Evolutionary conservation across 2,888 invertebrate genomes (phyloP).

Genomic region (Hoplodrina blanda): DNA sequence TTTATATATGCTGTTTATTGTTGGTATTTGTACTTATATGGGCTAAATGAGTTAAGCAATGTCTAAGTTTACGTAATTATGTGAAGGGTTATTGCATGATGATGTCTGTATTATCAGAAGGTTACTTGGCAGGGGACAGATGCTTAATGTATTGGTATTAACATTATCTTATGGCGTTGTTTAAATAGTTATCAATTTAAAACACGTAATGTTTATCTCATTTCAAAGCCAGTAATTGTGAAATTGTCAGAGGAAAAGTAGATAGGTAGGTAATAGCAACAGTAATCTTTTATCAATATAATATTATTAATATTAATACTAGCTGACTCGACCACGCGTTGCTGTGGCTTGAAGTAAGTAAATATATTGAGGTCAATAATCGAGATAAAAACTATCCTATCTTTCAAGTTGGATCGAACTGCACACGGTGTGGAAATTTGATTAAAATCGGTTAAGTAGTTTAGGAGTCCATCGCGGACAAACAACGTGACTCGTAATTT

Average conservation of each 20-base stretch:
- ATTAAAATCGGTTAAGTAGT: too few relatives aligned
- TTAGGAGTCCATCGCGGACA: too few relatives aligned
- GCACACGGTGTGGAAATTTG: too few relatives aligned
- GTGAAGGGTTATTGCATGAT: constrained; percentile 17
- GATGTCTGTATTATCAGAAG: constrained; percentile 49
- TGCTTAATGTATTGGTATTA: constrained; percentile 23
- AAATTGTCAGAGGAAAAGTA: neutral
- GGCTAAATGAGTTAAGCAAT: constrained; percentile 46
- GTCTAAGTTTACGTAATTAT: constrained; percentile 41
- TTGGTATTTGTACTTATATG: constrained; percentile 51
- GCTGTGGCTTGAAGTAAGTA: too few relatives aligned
- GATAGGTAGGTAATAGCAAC: too few relatives aligned
- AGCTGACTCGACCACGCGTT: too few relatives aligned
- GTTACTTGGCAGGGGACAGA: constrained; percentile 21
- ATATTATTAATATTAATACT: too few relatives aligned
- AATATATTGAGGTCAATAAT: too few relatives aligned
- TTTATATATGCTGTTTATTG: constrained; percentile 56
- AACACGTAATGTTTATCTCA: constrained; percentile 23
- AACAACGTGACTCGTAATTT: too few relatives aligned
- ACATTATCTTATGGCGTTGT: constrained; percentile 15
- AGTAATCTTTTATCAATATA: too few relatives aligned
- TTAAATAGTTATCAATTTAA: constrained; percentile 21
- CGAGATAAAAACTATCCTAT: too few relatives aligned
- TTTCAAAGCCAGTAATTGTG: neutral
- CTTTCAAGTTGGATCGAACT: too few relatives aligned